Percentiles rank a stretch among this genome's conserved stretches.
Evolutionary conservation across 2,888 invertebrate genomes (phyloP).

Genomic region (Erebia palarica): DNA sequence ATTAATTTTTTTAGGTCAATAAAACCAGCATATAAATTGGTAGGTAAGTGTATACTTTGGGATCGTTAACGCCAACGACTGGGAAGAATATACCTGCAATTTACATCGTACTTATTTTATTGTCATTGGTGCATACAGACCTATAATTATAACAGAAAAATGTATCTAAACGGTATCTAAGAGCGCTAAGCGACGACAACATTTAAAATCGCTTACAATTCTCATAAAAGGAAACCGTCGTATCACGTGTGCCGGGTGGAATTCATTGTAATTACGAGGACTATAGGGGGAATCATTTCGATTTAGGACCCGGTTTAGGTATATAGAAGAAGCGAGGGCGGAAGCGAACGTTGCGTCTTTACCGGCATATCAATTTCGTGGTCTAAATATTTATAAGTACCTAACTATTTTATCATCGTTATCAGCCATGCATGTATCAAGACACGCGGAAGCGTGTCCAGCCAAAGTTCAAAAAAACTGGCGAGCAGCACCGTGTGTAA

Average conservation of each 20-base stretch:
- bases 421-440: too few relatives aligned
- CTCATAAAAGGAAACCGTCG: slow-evolving; percentile 21
- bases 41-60: too few relatives aligned
- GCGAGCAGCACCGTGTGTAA: too few relatives aligned
- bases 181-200: slow-evolving; percentile 17
- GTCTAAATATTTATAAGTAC: too few relatives aligned
- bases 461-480: too few relatives aligned
- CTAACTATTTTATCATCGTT: too few relatives aligned
- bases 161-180: background rate
- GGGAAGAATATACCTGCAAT: too few relatives aligned
- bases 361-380: background rate
- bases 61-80: too few relatives aligned
- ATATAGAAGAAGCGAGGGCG: background rate
- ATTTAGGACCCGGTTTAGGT: background rate
- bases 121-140: background rate
- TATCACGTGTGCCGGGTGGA: slow-evolving; percentile 13
- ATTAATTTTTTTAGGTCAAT: too few relatives aligned
- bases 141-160: slow-evolving; percentile 14
- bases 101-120: background rate
- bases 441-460: too few relatives aligned
- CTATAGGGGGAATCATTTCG: background rate
- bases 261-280: slow-evolving; percentile 18
- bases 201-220: slow-evolving; percentile 22
- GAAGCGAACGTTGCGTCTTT: background rate
- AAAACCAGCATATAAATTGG: too few relatives aligned